These are phyloP conservation scores for Sternotherus odoratus DNA, from an alignment of 2,797 vertebrate genomes.

Conservation along the genomic window DNA sequence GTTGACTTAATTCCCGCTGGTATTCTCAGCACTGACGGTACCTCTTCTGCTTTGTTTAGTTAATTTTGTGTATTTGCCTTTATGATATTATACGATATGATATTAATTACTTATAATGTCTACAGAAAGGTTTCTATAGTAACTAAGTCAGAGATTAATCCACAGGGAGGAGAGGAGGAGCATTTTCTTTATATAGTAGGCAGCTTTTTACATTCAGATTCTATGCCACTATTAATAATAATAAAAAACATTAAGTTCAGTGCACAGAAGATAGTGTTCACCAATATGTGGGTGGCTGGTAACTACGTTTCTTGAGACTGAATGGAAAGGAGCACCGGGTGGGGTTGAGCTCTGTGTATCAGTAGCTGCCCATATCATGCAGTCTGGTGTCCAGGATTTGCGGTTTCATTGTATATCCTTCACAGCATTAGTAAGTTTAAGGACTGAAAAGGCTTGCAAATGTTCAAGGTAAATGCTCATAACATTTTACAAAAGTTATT, in stretches of 20 bases:
- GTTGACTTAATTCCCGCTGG: neutral
- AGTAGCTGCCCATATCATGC: slow-evolving; percentile 33
- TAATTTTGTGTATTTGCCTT: neutral
- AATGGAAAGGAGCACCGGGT: slow-evolving; percentile 23
- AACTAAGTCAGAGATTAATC: slow-evolving; percentile 75
- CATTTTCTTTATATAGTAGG: slow-evolving; percentile 65
- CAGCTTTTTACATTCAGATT: slow-evolving; percentile 29
- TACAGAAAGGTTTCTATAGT: slow-evolving; percentile 75
- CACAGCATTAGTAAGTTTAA: neutral
- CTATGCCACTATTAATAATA: slow-evolving; percentile 54
- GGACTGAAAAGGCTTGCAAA: neutral
- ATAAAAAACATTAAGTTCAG: slow-evolving; percentile 57
- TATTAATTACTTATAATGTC: neutral
- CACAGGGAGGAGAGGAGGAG: neutral
- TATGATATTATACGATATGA: neutral
- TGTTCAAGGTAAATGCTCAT: neutral
- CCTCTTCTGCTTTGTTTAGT: neutral
- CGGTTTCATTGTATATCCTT: slow-evolving; percentile 36
- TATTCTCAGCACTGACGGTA: neutral
- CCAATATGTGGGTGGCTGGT: slow-evolving; percentile 49
- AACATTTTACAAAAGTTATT: neutral
- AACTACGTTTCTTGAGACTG: neutral
- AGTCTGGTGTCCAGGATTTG: slow-evolving; percentile 44
- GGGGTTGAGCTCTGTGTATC: slow-evolving; percentile 23
- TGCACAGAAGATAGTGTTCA: slow-evolving; percentile 55